Evolutionary conservation across 2,888 invertebrate genomes (phyloP), one percentile per base, ranked within the genome.

Genomic region (Mimumesa dahlbomi): DNA sequence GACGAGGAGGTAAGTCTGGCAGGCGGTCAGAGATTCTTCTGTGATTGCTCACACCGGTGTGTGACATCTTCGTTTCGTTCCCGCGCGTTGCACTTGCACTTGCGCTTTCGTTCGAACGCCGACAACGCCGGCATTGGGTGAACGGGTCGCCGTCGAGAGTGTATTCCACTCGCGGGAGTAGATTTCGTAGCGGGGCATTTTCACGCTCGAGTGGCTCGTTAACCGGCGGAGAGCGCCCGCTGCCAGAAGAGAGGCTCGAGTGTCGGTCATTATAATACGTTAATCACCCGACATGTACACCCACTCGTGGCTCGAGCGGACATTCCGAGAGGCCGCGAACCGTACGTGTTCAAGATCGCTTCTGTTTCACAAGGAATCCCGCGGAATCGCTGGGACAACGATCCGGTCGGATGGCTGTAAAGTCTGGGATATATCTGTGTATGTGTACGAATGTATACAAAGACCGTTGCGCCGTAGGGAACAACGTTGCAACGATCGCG

Each of bases 361-460:
- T n/a, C n/a, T n/a, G n/a, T n/a, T n/a, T n/a, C n/a, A n/a, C n/a
- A n/a, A n/a, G n/a, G n/a, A n/a, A n/a, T n/a, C n/a, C n/a, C n/a
- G n/a, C n/a, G n/a, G n/a, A n/a, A n/a, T n/a, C n/a, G n/a, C n/a
- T n/a, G n/a, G n/a, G 29, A 13, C 29, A 31, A 16, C 13, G 16
- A n/a, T 53, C 42, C 40, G 45, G 36, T 31, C 21, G 50, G 52
- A 38, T 18, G 57, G 45, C 53, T 57, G 57, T 71, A 71, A 71
- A 71, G 43, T 34, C 43, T 31, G 57, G 5, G 54, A 71, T 61
- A 67, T 67, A 71, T 57, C n/a, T 50, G 38, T 31, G 65, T n/a
- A n/a, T n/a, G n/a, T n/a, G n/a, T n/a, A n/a, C n/a, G n/a, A n/a
- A n/a, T n/a, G n/a, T n/a, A n/a, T n/a, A n/a, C n/a, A n/a, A n/a